Evolutionary conservation across 2,797 vertebrate species (phyloP).

Genomic region (Tauraco hartlaubi): DNA sequence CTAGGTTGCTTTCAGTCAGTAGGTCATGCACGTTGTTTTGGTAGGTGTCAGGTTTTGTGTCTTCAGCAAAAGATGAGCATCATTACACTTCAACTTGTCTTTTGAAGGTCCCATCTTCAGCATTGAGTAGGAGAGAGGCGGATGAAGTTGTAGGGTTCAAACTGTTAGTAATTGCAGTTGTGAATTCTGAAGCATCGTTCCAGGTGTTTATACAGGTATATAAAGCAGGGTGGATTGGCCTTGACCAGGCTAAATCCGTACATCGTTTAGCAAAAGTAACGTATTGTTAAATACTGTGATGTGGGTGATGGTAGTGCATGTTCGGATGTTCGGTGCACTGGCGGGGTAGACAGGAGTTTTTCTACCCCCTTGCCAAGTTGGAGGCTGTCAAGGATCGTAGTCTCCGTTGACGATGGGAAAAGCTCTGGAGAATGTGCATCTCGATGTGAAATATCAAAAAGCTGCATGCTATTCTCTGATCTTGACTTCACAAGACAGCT

Average conservation of each 20-base stretch:
- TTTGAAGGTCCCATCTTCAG: not conserved
- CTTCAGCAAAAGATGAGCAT: not conserved
- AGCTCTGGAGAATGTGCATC: not conserved
- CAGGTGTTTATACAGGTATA: not conserved
- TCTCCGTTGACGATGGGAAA: not conserved
- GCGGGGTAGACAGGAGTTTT: not conserved
- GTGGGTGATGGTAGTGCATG: not conserved
- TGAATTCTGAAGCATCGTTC: not conserved
- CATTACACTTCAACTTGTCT: not conserved
- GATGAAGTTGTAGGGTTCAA: not conserved
- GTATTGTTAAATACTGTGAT: not conserved
- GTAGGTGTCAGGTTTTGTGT: not conserved
- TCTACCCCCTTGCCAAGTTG: not conserved
- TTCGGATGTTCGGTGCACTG: not conserved
- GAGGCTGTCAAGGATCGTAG: not conserved
- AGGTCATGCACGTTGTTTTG: fast-evolving
- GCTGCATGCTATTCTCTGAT: constrained; percentile 46
- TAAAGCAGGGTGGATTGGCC: fast-evolving
- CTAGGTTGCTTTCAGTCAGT: not conserved
- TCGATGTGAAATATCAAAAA: constrained; percentile 16
- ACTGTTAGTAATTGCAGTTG: not conserved
- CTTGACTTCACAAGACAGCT: constrained; percentile 62
- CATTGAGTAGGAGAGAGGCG: not conserved
- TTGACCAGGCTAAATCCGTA: not conserved
- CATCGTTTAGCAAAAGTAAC: not conserved